These are phyloP conservation scores for Eueides isabella DNA, from an alignment of 1,140 invertebrate species.

Conservation along the genomic window DNA sequence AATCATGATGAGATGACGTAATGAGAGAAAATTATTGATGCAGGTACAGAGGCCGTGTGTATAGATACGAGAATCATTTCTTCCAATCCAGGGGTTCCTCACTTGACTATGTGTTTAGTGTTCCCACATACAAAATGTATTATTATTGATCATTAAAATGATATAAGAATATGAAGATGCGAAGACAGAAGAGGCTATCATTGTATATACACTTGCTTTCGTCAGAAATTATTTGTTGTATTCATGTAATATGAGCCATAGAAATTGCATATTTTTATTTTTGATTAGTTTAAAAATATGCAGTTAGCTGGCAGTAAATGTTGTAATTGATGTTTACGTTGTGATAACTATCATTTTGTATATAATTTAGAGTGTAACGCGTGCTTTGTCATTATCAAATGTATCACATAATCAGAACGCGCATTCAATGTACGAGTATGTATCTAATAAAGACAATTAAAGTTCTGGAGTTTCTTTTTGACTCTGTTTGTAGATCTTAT, in stretches of 20 bases:
- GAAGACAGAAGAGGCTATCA: constrained; percentile 52
- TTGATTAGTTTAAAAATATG: constrained; percentile 1
- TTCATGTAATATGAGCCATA: constrained; percentile 37
- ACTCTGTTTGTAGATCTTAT: not conserved
- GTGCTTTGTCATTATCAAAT: constrained; percentile 39
- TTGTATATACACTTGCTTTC: constrained; percentile 74
- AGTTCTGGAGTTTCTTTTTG: constrained; percentile 62
- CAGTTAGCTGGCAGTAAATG: constrained; percentile 47
- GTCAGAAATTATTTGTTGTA: constrained; percentile 56
- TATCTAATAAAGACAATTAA: constrained; percentile 70
- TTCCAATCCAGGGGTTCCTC: constrained; percentile 74
- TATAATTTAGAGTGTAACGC: constrained; percentile 49
- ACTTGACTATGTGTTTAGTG: constrained; percentile 78
- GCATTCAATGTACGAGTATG: constrained; percentile 43
- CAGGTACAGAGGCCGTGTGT: constrained; percentile 81
- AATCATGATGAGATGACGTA: constrained; percentile 57
- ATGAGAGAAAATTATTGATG: constrained; percentile 69
- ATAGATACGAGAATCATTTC: constrained; percentile 81
- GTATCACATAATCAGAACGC: constrained; percentile 46
- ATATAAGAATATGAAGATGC: constrained; percentile 40
- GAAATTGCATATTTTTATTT: constrained; percentile 15
- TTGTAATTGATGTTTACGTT: constrained; percentile 72
- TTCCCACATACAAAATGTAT: constrained; percentile 79
- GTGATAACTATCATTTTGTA: constrained; percentile 69
- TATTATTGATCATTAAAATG: constrained; percentile 65